Evolutionary conservation across 2,888 invertebrate species (phyloP), one percentile per base, ranked within the genome.

Genomic region (Ditula angustiorana): DNA sequence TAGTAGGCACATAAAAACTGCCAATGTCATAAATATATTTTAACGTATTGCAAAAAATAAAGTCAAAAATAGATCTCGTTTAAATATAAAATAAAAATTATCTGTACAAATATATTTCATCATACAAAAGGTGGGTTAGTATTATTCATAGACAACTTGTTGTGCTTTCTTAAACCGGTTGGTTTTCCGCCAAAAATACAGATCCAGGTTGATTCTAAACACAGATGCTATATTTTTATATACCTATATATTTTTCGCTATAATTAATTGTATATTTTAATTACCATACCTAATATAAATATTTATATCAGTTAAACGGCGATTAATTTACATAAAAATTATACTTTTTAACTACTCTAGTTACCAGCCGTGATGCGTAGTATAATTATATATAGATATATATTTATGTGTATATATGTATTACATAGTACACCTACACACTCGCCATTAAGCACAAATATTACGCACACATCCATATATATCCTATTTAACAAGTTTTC

Each of bases 121-220:
- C 67, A 66, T 70, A 66, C n/a, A 35, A 33, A 49, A 59, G 26
- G 19, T 33, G 64, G 37, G 49, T 56, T 49, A 28, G 46, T 8
- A 52, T 33, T 23, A 53, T 60, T 44, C 10, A 10, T 10, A 16
- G 33, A 28, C 8, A n/a, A 61, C 50, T 8, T 21, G 26, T 53
- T 44, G 57, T 65, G 61, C 55, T 16, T 61, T 56, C 61, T 52
- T 69, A 69, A 72, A 75, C 76, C 76, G 79, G 77, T 78, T 77
- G 74, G 79, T 75, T 77, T 75, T 74, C 69, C 55, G 62, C 70
- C 60, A 50, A 74, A 73, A 75, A 69, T 72, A 74, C 75, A 79
- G 71, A 66, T 75, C 78, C 76, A 77, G 75, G 81, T 86, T 86
- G 87, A 86, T 85, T 86, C 81, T 78, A 80, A 76, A 87, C 84